Evolutionary conservation across 2,113 vertebrate species (phyloP).

Genomic region (Prietella phreatophila): DNA sequence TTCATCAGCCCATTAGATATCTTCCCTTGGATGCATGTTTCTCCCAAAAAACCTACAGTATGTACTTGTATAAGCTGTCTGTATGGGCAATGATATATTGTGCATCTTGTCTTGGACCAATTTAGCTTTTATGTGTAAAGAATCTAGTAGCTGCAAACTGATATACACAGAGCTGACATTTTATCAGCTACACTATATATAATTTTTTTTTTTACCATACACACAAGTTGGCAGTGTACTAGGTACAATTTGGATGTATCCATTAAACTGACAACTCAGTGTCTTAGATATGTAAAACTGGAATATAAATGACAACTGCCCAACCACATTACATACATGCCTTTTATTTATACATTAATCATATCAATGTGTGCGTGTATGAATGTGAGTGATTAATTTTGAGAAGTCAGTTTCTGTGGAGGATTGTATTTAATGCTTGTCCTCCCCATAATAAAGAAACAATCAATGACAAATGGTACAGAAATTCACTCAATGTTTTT

Average conservation of each 20-base stretch:
- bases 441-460: slow-evolving; percentile 27
- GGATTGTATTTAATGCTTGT: slow-evolving; percentile 30
- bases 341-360: slow-evolving; percentile 28
- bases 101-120: slow-evolving; percentile 44
- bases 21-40: slow-evolving; percentile 71
- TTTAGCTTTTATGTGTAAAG: slow-evolving; percentile 34
- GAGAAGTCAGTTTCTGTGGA: slow-evolving; percentile 40
- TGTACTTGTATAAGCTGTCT: slow-evolving; percentile 50
- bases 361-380: slow-evolving; percentile 21
- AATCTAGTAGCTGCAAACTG: slow-evolving; percentile 8
- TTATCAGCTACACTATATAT: background rate
- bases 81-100: slow-evolving; percentile 43
- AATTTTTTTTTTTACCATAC: background rate
- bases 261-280: background rate
- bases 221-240: background rate
- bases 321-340: background rate
- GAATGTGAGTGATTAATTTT: background rate
- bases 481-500: slow-evolving; percentile 42
- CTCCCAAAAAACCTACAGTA: slow-evolving; percentile 50
- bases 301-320: slow-evolving; percentile 13
- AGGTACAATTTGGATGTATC: background rate
- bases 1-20: slow-evolving; percentile 65
- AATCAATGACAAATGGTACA: slow-evolving; percentile 41
- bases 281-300: background rate
- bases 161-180: background rate